A percentile compares a stretch with the other conserved stretches of the same genome.
Evolutionary conservation across 2,797 vertebrate species (phyloP).

Genomic region (Leucoraja ocellata): DNA sequence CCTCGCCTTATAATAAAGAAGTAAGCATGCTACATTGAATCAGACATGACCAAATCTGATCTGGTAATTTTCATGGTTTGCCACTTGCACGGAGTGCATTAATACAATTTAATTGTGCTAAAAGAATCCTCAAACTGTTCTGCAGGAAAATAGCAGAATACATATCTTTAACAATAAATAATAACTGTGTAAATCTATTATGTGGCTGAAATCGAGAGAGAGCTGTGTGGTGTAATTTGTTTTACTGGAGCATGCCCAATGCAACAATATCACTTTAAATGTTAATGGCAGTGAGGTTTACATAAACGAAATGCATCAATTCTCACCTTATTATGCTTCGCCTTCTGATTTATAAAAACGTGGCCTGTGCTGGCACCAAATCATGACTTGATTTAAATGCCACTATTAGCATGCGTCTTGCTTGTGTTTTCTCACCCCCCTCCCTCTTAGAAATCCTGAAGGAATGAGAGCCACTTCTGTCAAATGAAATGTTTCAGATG

Average conservation of each 20-base stretch:
- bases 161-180: conserved; percentile 22
- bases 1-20: conserved; percentile 17
- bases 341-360: conserved; percentile 55
- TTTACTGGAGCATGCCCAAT: conserved; percentile 31
- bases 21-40: not conserved
- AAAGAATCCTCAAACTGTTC: not conserved
- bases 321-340: conserved; percentile 56
- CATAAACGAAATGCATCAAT: conserved; percentile 47
- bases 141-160: conserved; percentile 3
- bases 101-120: not conserved
- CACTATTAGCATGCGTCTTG: conserved; percentile 45
- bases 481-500: conserved; percentile 35
- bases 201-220: conserved; percentile 5
- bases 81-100: not conserved
- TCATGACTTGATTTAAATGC: conserved; percentile 49
- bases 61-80: not conserved
- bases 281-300: conserved; percentile 34
- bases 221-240: conserved; percentile 32
- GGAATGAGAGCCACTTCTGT: conserved; percentile 36
- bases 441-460: conserved; percentile 16
- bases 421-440: conserved; percentile 42
- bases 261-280: conserved; percentile 34
- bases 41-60: not conserved
- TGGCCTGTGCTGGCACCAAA: conserved; percentile 46
- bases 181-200: conserved; percentile 30